These are phyloP conservation scores for Coreius guichenoti DNA, from an alignment of 2,797 vertebrate genomes.

Conservation along the genomic window DNA sequence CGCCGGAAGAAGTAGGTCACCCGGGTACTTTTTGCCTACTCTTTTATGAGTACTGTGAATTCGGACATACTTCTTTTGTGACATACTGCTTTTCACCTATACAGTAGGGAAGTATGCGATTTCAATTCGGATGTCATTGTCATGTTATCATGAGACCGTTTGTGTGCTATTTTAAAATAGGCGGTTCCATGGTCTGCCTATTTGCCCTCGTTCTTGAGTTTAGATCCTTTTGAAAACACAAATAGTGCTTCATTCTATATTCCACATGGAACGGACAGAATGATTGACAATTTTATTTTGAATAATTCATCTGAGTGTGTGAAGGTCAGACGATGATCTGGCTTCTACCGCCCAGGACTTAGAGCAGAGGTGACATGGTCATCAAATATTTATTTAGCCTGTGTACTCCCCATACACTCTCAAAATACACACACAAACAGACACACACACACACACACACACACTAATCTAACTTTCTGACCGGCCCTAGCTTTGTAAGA, in stretches of 20 bases:
- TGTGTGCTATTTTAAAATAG: not conserved
- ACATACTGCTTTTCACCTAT: too few species aligned
- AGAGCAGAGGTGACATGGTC: slow-evolving; percentile 81
- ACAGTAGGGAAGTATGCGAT: too few species aligned
- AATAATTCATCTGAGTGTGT: slow-evolving; percentile 93
- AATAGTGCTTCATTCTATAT: slow-evolving; percentile 62
- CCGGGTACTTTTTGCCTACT: not conserved
- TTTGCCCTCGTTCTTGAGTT: not conserved
- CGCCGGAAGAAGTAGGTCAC: not conserved
- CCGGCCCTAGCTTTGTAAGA: not conserved
- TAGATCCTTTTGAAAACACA: slow-evolving; percentile 12
- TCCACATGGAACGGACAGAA: slow-evolving; percentile 72
- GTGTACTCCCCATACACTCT: slow-evolving; percentile 87
- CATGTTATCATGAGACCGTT: not conserved
- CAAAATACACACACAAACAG: slow-evolving; percentile 79
- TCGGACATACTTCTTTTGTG: too few species aligned
- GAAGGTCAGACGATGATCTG: slow-evolving; percentile 88
- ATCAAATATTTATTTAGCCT: slow-evolving; percentile 93
- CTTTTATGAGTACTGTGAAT: too few species aligned
- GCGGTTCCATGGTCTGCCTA: not conserved
- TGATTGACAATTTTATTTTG: slow-evolving; percentile 85
- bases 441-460: slow-evolving; percentile 31
- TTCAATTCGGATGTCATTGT: not conserved
- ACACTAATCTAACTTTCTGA: slow-evolving; percentile 14
- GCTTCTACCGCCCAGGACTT: slow-evolving; percentile 64